phyloP scores from a whole-genome alignment of 2,113 vertebrate genomes.

The Pelecanoides urinatrix region DNA sequence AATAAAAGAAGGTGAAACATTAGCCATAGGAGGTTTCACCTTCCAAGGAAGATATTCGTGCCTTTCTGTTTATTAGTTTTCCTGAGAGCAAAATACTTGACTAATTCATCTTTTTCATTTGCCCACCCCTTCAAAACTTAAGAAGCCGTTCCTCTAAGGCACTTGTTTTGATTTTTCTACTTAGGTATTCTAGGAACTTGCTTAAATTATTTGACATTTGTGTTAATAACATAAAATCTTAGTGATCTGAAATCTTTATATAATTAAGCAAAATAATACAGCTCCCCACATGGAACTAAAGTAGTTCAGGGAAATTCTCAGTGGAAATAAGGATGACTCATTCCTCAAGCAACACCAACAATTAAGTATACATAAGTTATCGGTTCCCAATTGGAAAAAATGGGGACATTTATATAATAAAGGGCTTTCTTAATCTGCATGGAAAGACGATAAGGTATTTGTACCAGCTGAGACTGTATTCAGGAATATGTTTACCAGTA shows the following conservation, averaged over 20 bases:
- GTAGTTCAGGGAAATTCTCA: conserved; percentile 32
- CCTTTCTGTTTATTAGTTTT: conserved; percentile 28
- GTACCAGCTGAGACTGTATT: neutral
- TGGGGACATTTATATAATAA: conserved; percentile 28
- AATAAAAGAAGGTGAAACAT: conserved; percentile 37
- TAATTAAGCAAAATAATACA: conserved; percentile 56
- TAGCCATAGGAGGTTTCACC: conserved; percentile 12
- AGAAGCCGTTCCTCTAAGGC: conserved; percentile 17
- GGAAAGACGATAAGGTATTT: conserved; percentile 15
- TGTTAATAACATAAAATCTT: conserved; percentile 37
- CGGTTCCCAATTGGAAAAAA: conserved; percentile 5
- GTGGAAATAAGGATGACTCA: conserved; percentile 56
- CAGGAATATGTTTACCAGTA: conserved; percentile 3
- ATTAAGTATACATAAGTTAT: conserved; percentile 6
- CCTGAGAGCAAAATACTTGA: conserved; percentile 4
- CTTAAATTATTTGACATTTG: conserved; percentile 41
- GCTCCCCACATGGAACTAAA: conserved; percentile 41
- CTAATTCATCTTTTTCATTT: neutral
- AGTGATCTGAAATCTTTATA: conserved; percentile 38
- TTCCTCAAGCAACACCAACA: conserved; percentile 13
- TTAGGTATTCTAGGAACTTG: conserved; percentile 29
- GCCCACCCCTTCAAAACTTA: conserved; percentile 16
- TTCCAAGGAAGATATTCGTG: neutral
- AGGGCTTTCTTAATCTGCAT: neutral
- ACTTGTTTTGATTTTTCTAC: conserved; percentile 38